These are phyloP conservation scores for Drosophila nigritarsus DNA, from an alignment of 2,888 invertebrate species.

Conservation along the genomic window DNA sequence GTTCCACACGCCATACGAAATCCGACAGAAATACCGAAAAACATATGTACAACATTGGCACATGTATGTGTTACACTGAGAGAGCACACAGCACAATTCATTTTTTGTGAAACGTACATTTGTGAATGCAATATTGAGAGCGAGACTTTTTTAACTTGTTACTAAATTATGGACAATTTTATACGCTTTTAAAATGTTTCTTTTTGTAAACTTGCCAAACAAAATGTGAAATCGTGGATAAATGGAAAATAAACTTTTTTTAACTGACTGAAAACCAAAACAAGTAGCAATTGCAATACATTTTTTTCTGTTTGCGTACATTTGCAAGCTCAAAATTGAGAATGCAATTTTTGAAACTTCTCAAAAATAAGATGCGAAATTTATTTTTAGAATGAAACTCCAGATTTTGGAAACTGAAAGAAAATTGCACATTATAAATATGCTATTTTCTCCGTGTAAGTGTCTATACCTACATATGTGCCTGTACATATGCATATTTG, in stretches of 20 bases:
- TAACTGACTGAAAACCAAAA: no score
- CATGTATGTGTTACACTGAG: not conserved
- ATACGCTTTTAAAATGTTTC: not conserved
- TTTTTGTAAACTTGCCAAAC: no score
- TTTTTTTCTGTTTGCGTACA: no score
- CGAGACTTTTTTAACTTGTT: not conserved
- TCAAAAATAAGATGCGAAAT: not conserved
- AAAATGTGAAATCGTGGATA: no score
- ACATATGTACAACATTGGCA: constrained; percentile 5
- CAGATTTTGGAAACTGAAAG: not conserved
- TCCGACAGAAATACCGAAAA: constrained; percentile 21
- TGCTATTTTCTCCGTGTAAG: not conserved
- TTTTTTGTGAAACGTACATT: not conserved
- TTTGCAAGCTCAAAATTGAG: not conserved
- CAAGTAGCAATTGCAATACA: no score
- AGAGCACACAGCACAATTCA: not conserved
- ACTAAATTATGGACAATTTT: not conserved
- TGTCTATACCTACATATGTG: not conserved
- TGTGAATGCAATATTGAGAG: not conserved
- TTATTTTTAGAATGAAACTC: not conserved
- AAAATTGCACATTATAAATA: not conserved
- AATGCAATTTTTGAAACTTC: not conserved
- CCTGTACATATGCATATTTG: constrained; percentile 1
- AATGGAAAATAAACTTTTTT: no score
- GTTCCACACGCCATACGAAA: constrained; percentile 34